These are phyloP conservation scores for Lethocerus indicus DNA, from an alignment of 1,140 invertebrate genomes.

Conservation along the genomic window DNA sequence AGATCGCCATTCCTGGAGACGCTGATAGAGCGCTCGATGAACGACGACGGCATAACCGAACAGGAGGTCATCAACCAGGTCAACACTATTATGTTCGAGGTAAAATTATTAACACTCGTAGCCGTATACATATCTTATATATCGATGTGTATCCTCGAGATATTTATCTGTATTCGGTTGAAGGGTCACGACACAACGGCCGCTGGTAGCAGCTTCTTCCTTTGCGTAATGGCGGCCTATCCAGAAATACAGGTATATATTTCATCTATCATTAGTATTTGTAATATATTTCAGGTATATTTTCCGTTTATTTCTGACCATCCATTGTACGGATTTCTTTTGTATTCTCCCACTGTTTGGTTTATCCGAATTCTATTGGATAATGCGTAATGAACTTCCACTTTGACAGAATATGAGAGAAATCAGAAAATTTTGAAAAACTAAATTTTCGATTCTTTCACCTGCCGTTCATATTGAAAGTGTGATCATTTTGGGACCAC, in stretches of 20 bases:
- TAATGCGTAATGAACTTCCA: too few relatives aligned
- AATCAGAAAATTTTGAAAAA: too few relatives aligned
- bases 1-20: slow-evolving; percentile 86
- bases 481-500: too few relatives aligned
- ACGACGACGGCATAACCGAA: slow-evolving; percentile 59
- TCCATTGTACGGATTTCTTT: background rate
- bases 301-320: background rate
- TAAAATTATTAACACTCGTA: slow-evolving; percentile 22
- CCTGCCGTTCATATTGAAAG: too few relatives aligned
- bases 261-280: slow-evolving; percentile 26
- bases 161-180: background rate
- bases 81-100: slow-evolving; percentile 89
- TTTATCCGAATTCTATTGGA: background rate
- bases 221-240: slow-evolving; percentile 64
- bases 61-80: slow-evolving; percentile 82
- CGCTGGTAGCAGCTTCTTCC: slow-evolving; percentile 64
- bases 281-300: background rate
- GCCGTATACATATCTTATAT: background rate
- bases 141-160: background rate
- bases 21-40: slow-evolving; percentile 66
- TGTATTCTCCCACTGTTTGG: background rate
- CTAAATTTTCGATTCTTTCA: too few relatives aligned
- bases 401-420: too few relatives aligned
- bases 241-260: slow-evolving; percentile 33
- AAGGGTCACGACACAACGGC: slow-evolving; percentile 85